Percentiles rank a stretch among this genome's conserved stretches.
Conservation (phyloP, 1,140 invertebrate genomes). For the Phymastichus coffea region DNA sequence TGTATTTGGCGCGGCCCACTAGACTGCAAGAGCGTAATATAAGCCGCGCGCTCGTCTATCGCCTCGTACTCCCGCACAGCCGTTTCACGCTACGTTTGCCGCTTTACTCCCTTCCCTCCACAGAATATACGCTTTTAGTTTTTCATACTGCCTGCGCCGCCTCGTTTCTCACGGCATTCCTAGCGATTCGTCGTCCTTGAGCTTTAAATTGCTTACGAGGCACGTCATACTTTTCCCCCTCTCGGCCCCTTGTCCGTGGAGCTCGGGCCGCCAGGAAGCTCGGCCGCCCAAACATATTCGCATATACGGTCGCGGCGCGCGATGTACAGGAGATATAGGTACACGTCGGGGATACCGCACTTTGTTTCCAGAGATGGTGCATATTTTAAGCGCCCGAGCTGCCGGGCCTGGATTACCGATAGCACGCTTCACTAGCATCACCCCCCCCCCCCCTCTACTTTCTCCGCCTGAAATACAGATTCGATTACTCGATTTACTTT, state of each 20-base stretch:
- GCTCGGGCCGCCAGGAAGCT: not conserved
- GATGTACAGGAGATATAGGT: conserved; percentile 14
- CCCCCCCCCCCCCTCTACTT: no score
- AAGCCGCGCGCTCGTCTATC: no score
- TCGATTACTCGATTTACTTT: no score
- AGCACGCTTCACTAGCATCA: no score
- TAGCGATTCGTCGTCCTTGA: conserved; percentile 21
- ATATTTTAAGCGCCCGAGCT: conserved; percentile 10
- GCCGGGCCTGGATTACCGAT: conserved; percentile 11
- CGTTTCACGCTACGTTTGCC: conserved; percentile 49
- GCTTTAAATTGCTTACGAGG: conserved; percentile 27
- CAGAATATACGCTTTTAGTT: conserved; percentile 47
- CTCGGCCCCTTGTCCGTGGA: not conserved
- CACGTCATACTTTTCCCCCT: conserved; percentile 23
- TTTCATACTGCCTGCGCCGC: conserved; percentile 29
- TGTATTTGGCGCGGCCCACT: conserved; percentile 46
- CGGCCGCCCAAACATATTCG: conserved; percentile 11
- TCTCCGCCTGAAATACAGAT: no score
- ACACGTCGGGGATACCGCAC: not conserved
- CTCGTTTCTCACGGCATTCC: conserved; percentile 8
- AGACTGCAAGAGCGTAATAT: no score
- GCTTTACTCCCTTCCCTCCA: conserved; percentile 48
- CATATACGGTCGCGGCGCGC: no score
- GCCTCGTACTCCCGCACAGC: no score
- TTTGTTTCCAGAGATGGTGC: conserved; percentile 15